A percentile compares a stretch with the other conserved stretches of the same genome.
Evolutionary conservation across 2,797 vertebrate genomes (phyloP).

Genomic region (Salmo trutta): DNA sequence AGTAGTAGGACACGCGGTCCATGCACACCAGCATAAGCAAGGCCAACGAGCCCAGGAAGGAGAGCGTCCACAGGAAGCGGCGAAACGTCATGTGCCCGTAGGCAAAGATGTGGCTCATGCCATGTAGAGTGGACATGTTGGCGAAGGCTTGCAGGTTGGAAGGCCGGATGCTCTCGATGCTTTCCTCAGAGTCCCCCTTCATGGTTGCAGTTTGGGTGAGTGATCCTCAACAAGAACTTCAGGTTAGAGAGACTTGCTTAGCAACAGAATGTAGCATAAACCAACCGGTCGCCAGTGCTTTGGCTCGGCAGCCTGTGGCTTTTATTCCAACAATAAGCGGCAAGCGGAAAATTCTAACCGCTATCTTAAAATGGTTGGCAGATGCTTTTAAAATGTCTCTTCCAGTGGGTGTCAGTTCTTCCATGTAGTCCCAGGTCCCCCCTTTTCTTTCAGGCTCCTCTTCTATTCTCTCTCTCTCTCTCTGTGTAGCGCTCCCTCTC

Average conservation of each 20-base stretch:
- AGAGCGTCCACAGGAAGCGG: constrained; percentile 83
- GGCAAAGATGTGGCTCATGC: constrained; percentile 88
- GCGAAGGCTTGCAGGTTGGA: constrained; percentile 88
- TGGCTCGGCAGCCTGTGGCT: constrained; percentile 47
- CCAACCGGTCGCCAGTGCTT: constrained; percentile 44
- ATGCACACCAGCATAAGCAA: constrained; percentile 84
- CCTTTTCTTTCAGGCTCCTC: constrained; percentile 55
- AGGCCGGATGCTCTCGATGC: constrained; percentile 79
- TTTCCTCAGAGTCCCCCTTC: constrained; percentile 83
- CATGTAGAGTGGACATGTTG: constrained; percentile 85
- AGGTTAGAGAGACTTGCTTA: constrained; percentile 66
- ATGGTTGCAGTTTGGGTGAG: constrained; percentile 64
- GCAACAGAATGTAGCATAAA: constrained; percentile 66
- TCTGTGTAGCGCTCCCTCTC: constrained; percentile 49
- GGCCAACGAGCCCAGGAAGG: constrained; percentile 82
- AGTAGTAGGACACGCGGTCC: constrained; percentile 86
- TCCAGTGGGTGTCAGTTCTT: constrained; percentile 59
- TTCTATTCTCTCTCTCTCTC: constrained; percentile 54
- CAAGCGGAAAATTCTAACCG: constrained; percentile 52
- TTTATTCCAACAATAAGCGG: constrained; percentile 48
- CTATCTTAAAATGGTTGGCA: constrained; percentile 69
- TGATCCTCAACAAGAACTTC: constrained; percentile 63
- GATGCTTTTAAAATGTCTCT: constrained; percentile 59
- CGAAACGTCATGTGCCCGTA: constrained; percentile 87
- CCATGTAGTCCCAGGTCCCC: constrained; percentile 59